phyloP scores from a whole-genome alignment of 2,797 vertebrate species.

The Brachymystax lenok region DNA sequence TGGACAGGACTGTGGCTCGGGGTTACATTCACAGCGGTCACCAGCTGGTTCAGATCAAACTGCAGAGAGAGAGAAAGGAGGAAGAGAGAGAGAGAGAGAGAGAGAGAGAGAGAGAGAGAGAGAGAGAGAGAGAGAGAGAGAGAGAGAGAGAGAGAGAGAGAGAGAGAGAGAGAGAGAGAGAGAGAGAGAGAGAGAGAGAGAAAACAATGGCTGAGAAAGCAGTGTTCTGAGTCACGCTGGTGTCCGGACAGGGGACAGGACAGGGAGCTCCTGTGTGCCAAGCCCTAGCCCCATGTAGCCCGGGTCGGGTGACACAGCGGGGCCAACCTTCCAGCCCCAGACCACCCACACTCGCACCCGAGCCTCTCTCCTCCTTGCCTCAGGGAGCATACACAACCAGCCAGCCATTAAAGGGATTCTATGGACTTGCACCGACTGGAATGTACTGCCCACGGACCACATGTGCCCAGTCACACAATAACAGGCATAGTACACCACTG shows the following conservation, averaged over 20 bases:
- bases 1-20: slow-evolving; percentile 79
- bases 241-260: background rate
- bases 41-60: slow-evolving; percentile 90
- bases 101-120: background rate
- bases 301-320: slow-evolving; percentile 13
- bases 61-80: slow-evolving; percentile 49
- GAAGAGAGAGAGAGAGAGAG: background rate
- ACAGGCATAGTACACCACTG: slow-evolving; percentile 2
- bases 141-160: background rate
- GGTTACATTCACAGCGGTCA: slow-evolving; percentile 80
- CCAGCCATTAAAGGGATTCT: slow-evolving; percentile 36
- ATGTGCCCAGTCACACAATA: slow-evolving; percentile 49
- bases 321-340: slow-evolving; percentile 18
- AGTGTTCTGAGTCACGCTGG: background rate
- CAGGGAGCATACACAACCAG: slow-evolving; percentile 20
- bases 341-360: slow-evolving; percentile 13
- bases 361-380: slow-evolving; percentile 27
- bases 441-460: slow-evolving; percentile 69
- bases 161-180: background rate
- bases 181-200: background rate
- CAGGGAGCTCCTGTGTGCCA: slow-evolving; percentile 7
- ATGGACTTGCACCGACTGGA: slow-evolving; percentile 34
- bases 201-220: slow-evolving; percentile 21
- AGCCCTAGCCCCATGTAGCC: background rate
- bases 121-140: background rate